Evolutionary conservation across 1,140 invertebrate species (phyloP).

Genomic region (Penaeus vannamei): DNA sequence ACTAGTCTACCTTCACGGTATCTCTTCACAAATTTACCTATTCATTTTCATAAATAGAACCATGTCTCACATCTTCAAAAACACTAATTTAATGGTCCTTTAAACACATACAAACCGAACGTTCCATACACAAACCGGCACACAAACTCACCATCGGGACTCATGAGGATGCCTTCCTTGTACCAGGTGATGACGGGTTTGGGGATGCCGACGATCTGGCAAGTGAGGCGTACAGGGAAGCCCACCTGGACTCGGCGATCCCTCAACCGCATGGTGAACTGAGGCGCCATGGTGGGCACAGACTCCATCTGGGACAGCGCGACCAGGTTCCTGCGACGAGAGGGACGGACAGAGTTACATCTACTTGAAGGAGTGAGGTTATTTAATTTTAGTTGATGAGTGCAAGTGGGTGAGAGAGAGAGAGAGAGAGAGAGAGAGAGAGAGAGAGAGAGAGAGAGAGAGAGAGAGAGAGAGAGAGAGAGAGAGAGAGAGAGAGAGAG

Average conservation of each 20-base stretch:
- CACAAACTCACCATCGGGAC: constrained; percentile 73
- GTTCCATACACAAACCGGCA: not conserved
- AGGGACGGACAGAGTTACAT: not conserved
- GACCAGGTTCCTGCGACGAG: constrained; percentile 62
- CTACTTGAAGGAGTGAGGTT: no score
- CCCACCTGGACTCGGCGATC: constrained; percentile 85
- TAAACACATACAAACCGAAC: not conserved
- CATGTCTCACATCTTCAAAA: not conserved
- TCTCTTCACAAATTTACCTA: no score
- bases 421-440: not conserved
- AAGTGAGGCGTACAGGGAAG: constrained; percentile 88
- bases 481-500: not conserved
- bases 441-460: not conserved
- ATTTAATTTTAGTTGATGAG: no score
- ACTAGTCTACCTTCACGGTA: not conserved
- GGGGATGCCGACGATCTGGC: constrained; percentile 86
- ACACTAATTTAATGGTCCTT: not conserved
- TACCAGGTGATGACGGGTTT: constrained; percentile 83
- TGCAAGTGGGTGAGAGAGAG: no score
- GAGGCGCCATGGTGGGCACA: constrained; percentile 75
- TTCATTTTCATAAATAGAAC: not conserved
- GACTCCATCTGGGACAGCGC: constrained; percentile 63
- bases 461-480: constrained; percentile 12
- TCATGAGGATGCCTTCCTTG: constrained; percentile 80
- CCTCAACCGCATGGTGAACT: constrained; percentile 89